Base-by-base conservation (phyloP, 2,113 vertebrate species). In the Myotis yumanensis region DNA sequence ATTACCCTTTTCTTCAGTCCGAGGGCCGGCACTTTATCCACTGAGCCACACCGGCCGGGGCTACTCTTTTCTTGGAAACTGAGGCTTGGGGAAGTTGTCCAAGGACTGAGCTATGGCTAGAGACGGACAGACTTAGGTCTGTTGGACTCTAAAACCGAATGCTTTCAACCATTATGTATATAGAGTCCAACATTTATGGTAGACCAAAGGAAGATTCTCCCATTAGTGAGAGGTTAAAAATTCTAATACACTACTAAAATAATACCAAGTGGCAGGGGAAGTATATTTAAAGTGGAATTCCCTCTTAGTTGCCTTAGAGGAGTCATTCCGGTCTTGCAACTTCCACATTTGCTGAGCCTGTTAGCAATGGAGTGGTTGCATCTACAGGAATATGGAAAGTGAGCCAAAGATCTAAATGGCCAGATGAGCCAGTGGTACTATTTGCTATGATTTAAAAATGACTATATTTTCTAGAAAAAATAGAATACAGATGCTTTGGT, bases 401-500 rank as follows among this genome's bases (percentile, higher is more conserved):
- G 30, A 79, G 5, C 51, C 59, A 46, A 11, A 76, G n/a, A 22
- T 35, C 32, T 62, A n/a, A 22, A 18, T 51, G 68, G 59, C 80
- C 69, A 40, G 35, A 43, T 75, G 37, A 30, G n/a, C 48, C 66
- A 46, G 5, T 2, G 1, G 11, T 51, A n/a, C 16, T 57, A 4
- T 40, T 91, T 68, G 25, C 79, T 43, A 14, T 85, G 40, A 76
- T 73, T 75, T 48, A 54, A 73, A 68, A 40, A 62, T 17, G 48
- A 66, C 16, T 3, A 4, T 15, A 15, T 88, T 88, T 87, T 93
- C 32, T 85, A 25, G 59, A 93, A 66, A 72, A 71, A 92, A 64
- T 52, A 43, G 85, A 72, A 64, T 71, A 37, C 3, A 28, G 37
- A n/a, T 51, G 14, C n/a, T 75, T 4, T 35, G 2, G 35, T 83